A percentile compares a stretch with the other conserved stretches of the same genome.
phyloP scores from a whole-genome alignment of 2,888 invertebrate species.

The Drosophila falleni region DNA sequence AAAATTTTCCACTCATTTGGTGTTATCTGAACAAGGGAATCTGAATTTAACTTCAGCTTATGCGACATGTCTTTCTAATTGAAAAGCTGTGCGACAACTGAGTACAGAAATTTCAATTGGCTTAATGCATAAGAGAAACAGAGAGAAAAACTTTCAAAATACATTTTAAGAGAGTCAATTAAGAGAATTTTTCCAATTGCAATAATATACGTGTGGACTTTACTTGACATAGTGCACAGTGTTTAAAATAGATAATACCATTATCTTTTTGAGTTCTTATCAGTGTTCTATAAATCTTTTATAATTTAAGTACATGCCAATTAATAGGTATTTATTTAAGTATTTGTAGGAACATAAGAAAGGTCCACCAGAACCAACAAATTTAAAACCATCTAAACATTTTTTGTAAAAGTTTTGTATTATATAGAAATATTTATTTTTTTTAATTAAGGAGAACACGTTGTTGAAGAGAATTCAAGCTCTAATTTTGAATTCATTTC shows the following conservation, averaged over 20 bases:
- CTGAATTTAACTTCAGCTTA: not conserved
- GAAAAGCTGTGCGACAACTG: slow-evolving; percentile 15
- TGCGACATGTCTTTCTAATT: slow-evolving; percentile 13
- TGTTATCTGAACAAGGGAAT: slow-evolving; percentile 44
- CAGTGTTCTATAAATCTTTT: too few relatives aligned
- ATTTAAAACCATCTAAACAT: too few relatives aligned
- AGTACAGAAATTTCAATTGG: not conserved
- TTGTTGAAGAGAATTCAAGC: too few relatives aligned
- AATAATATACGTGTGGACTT: not conserved
- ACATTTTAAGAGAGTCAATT: not conserved
- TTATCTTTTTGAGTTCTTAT: not conserved
- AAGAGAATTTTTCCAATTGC: not conserved
- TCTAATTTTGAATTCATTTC: too few relatives aligned
- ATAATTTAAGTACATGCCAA: too few relatives aligned
- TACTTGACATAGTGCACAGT: not conserved
- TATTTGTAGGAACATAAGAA: too few relatives aligned
- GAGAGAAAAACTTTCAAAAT: not conserved
- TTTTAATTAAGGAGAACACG: too few relatives aligned
- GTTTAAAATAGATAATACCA: not conserved
- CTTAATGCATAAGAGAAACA: not conserved
- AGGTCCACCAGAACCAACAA: too few relatives aligned
- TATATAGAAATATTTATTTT: too few relatives aligned
- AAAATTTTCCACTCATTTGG: slow-evolving; percentile 48
- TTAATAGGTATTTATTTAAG: too few relatives aligned
- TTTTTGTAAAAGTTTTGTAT: too few relatives aligned